Percentiles rank a stretch among this genome's conserved stretches.
These are phyloP conservation scores for Octopus sinensis DNA, from an alignment of 1,140 invertebrate species.

Conservation along the genomic window DNA sequence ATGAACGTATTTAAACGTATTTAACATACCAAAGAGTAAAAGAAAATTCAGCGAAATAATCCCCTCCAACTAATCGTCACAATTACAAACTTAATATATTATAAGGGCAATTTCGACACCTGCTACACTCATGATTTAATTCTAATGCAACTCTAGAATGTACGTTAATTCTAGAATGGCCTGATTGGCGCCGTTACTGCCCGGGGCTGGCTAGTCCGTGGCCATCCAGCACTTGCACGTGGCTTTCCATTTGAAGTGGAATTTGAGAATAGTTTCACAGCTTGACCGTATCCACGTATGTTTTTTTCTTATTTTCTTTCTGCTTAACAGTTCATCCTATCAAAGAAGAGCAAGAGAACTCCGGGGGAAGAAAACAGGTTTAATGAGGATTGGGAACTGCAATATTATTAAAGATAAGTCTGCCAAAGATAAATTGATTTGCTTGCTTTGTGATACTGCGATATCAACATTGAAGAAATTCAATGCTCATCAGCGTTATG, in stretches of 20 bases:
- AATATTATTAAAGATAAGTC: neutral
- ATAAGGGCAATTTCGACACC: no score
- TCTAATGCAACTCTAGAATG: no score
- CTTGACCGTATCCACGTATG: constrained; percentile 3
- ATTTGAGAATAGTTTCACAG: constrained; percentile 9
- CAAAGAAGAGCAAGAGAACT: neutral
- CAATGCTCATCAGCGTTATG: constrained; percentile 8
- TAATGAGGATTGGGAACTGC: constrained; percentile 10
- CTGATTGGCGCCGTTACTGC: no score
- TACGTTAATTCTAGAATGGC: no score
- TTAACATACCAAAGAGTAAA: no score
- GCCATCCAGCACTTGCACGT: neutral
- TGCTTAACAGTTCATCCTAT: neutral
- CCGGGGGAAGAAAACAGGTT: constrained; percentile 4
- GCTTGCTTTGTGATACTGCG: constrained; percentile 12
- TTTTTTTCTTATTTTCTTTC: neutral
- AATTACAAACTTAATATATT: no score
- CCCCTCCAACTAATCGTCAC: no score
- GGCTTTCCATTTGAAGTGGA: constrained; percentile 11
- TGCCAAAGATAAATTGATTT: constrained; percentile 10
- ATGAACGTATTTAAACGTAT: no score
- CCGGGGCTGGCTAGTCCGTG: no score
- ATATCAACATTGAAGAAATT: neutral
- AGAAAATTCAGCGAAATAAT: no score
- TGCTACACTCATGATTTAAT: no score